These are phyloP conservation scores for Chymomyza fuscimana DNA, from an alignment of 2,888 invertebrate genomes.

Conservation along the genomic window DNA sequence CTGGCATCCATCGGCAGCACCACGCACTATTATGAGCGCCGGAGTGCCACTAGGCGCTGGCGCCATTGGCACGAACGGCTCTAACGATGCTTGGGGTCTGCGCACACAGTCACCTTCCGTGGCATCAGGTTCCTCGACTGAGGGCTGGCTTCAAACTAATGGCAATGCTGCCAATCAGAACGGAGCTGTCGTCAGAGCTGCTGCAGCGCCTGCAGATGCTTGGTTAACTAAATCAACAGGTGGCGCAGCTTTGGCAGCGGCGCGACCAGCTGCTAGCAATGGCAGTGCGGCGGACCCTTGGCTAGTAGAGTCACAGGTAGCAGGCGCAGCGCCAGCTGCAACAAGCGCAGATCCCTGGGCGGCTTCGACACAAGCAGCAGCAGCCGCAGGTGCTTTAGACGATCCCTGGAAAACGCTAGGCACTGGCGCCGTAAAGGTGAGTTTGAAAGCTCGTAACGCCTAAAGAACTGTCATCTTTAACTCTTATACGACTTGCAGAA, in stretches of 20 bases:
- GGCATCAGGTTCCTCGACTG: conserved; percentile 78
- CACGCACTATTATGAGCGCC: conserved; percentile 66
- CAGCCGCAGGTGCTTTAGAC: conserved; percentile 54
- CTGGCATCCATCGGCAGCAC: conserved; percentile 75
- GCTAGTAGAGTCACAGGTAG: conserved; percentile 59
- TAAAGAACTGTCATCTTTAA: neutral
- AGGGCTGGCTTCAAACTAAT: conserved; percentile 79
- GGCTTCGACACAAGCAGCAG: conserved; percentile 58
- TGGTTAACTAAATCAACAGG: conserved; percentile 73
- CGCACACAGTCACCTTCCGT: conserved; percentile 79
- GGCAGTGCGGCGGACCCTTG: conserved; percentile 73
- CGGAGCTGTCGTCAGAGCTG: conserved; percentile 39
- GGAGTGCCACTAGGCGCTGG: conserved; percentile 61
- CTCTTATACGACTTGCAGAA: conserved; percentile 49
- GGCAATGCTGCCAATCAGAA: conserved; percentile 66
- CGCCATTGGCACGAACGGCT: conserved; percentile 37
- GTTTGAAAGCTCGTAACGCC: neutral
- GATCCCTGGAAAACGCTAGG: conserved; percentile 83
- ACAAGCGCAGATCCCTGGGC: conserved; percentile 76
- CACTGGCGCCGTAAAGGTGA: conserved; percentile 79
- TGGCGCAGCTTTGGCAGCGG: conserved; percentile 42
- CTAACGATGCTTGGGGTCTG: conserved; percentile 73
- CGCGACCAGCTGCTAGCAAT: conserved; percentile 40
- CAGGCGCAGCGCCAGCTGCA: conserved; percentile 39
- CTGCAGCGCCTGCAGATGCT: conserved; percentile 63